A percentile compares a stretch with the other conserved stretches of the same genome.
Conservation (phyloP, 2,888 invertebrate genomes). For the Athalia cordata region DNA sequence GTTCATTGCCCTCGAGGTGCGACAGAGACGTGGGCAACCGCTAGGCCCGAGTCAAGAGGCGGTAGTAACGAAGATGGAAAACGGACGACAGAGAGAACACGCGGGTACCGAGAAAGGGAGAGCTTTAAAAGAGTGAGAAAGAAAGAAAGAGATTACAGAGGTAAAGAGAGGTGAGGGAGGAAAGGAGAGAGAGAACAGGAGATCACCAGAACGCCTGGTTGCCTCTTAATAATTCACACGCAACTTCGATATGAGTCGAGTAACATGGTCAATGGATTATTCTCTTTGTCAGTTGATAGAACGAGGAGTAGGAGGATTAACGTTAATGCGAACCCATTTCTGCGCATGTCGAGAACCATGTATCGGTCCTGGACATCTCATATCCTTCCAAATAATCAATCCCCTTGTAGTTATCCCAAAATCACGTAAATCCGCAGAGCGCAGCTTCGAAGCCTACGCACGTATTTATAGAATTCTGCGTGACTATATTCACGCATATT, state of each 20-base stretch:
- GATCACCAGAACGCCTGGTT: constrained; percentile 59
- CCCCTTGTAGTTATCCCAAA: not conserved
- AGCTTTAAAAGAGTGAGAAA: constrained; percentile 44
- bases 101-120: constrained; percentile 40
- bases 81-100: not conserved
- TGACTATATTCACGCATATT: not conserved
- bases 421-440: not conserved
- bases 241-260: constrained; percentile 52
- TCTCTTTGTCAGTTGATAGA: constrained; percentile 39
- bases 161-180: not conserved
- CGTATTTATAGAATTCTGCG: constrained; percentile 10
- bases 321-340: not conserved
- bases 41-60: constrained; percentile 41
- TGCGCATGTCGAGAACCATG: not conserved
- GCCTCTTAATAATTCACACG: constrained; percentile 67
- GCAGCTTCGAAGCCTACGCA: not conserved
- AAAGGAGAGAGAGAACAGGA: constrained; percentile 34
- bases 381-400: constrained; percentile 22
- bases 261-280: constrained; percentile 38
- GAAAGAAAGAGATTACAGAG: constrained; percentile 47
- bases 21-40: constrained; percentile 55
- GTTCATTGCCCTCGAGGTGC: constrained; percentile 70
- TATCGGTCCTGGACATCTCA: not conserved
- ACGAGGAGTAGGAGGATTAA: constrained; percentile 30
- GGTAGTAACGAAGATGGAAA: constrained; percentile 47